Evolutionary conservation across 2,888 invertebrate genomes (phyloP), one percentile per base, ranked within the genome.

Genomic region (Stratiomys singularior): DNA sequence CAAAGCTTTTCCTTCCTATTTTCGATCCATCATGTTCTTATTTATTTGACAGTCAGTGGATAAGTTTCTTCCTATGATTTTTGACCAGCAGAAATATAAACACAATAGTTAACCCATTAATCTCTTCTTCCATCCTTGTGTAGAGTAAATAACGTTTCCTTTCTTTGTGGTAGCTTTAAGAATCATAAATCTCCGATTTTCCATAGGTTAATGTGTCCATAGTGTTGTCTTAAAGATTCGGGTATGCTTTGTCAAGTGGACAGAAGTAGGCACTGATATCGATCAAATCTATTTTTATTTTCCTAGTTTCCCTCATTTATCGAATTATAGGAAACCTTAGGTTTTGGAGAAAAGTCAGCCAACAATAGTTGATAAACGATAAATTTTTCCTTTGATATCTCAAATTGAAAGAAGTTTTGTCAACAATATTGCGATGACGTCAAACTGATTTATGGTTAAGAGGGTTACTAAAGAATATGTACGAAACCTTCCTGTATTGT

Each of bases 351-450:
- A 78, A 28, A 63, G 52, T 27, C 27, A 5, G 18, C 52, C 44
- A 27, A 66, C 64, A 76, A 76, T 64, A 47, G 67, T 23, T 47
- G 76, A 56, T 76, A 64, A 76, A 78, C 78, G 78, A 78, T 76
- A 78, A 78, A 76, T 76, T 78, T 47, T 78, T 63, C 30, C 63
- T 78, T 78, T 78, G 60, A 76, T 76, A 69, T 37, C 69, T 25
- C n/a, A 78, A 78, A 78, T 78, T 78, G 78, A 76, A 78, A 78
- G 78, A 76, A 76, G 23, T 66, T 69, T 76, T 76, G 78, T 67
- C 63, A 69, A 56, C 69, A 56, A 69, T 76, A 67, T 69, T 30
- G 25, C 23, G 44, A 9, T 28, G 76, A 76, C 76, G 37, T 21
- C 37, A 28, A 66, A 11, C 76, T 78, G 78, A 78, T 78, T 76